These are phyloP conservation scores for Mallotus villosus DNA, from an alignment of 2,797 vertebrate genomes.

Conservation along the genomic window DNA sequence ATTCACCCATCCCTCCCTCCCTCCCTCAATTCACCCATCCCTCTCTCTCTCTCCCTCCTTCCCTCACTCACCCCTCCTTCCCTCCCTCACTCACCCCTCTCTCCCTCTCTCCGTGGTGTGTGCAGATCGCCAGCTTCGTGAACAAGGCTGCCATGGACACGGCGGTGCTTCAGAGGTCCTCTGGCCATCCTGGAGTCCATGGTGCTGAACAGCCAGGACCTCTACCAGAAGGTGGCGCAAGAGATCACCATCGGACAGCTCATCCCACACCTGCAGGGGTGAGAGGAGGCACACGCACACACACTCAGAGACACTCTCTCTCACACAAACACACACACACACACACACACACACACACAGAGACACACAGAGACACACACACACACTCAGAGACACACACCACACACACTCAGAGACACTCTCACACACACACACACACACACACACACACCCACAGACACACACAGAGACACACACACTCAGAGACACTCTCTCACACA, in stretches of 20 bases:
- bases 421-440: not conserved
- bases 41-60: not conserved
- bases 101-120: too few species aligned
- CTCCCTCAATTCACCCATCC: too few species aligned
- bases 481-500: too few species aligned
- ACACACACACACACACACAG: not conserved
- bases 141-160: slow-evolving; percentile 92
- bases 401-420: not conserved
- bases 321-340: not conserved
- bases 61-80: too few species aligned
- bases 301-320: not conserved
- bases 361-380: not conserved
- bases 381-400: not conserved
- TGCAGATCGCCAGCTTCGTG: slow-evolving; percentile 91
- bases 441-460: not conserved
- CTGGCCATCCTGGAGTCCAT: slow-evolving; percentile 97
- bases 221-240: slow-evolving; percentile 98
- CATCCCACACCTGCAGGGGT: slow-evolving; percentile 96
- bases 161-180: slow-evolving; percentile 92
- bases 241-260: slow-evolving; percentile 98
- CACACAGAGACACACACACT: not conserved
- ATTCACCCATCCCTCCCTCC: not conserved
- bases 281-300: slow-evolving; percentile 37
- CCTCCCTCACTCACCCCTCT: not conserved
- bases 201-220: slow-evolving; percentile 97